These are phyloP conservation scores for Siderastrea radians DNA, from an alignment of 92 coral and sea anemone species.

Conservation along the genomic window DNA sequence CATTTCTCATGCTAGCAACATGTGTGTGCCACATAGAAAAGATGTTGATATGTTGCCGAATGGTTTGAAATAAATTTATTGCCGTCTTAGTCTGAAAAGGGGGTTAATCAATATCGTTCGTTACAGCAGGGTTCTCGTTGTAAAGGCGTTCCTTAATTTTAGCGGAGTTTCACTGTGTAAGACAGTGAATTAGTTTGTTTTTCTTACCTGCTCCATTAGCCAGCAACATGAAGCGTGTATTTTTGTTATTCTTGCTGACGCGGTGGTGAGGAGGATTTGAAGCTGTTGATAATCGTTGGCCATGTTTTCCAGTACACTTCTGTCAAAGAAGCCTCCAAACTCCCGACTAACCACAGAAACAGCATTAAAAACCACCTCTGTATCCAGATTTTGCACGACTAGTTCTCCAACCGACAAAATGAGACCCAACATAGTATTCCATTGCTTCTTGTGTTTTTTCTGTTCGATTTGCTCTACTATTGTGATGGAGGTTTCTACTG, in stretches of 20 bases:
- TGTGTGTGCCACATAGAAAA: too few species aligned
- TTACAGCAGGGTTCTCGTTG: too few species aligned
- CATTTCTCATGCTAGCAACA: too few species aligned
- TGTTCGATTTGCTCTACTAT: not conserved
- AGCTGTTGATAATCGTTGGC: not conserved
- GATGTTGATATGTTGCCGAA: too few species aligned
- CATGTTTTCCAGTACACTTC: not conserved
- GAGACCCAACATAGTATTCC: not conserved
- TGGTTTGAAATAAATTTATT: too few species aligned
- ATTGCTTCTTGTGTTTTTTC: not conserved
- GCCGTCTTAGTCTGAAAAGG: too few species aligned
- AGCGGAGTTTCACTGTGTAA: too few species aligned
- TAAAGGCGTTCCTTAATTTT: too few species aligned
- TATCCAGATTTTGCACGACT: slow-evolving; percentile 4
- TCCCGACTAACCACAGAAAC: not conserved
- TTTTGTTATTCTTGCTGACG: not conserved
- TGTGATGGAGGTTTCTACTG: not conserved
- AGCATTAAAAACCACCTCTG: not conserved
- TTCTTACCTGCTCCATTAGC: slow-evolving; percentile 12
- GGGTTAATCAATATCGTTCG: too few species aligned
- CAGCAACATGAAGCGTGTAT: not conserved
- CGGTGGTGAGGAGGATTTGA: not conserved
- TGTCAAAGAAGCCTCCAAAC: not conserved
- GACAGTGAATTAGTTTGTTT: too few species aligned
- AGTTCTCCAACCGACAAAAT: slow-evolving; percentile 3